Conservation (phyloP, 2,113 vertebrate species). For the Salvator merianae region DNA sequence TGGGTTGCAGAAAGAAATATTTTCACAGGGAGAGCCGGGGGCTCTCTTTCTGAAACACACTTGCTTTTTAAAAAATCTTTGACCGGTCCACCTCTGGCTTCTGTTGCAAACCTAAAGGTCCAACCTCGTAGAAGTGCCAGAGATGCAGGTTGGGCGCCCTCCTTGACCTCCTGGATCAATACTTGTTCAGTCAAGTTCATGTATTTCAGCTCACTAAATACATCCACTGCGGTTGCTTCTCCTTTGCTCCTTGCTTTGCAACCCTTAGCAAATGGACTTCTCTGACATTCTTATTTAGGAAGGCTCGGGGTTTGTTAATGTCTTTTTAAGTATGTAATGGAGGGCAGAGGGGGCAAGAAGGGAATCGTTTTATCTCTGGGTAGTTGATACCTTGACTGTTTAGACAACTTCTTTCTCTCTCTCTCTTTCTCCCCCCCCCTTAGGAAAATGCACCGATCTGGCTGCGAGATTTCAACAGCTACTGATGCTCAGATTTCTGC, state of each 20-base stretch:
- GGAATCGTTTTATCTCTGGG: conserved; percentile 30
- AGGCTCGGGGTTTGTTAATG: not conserved
- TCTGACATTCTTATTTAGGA: conserved; percentile 17
- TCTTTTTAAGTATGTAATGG: conserved; percentile 23
- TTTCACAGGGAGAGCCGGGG: not conserved
- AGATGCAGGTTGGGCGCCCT: not conserved
- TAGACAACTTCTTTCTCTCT: conserved; percentile 38
- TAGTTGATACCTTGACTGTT: conserved; percentile 32
- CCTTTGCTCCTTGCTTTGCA: not conserved
- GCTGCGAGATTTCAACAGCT: conserved; percentile 41
- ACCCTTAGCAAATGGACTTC: conserved; percentile 2
- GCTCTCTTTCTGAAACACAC: not conserved
- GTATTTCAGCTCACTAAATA: conserved; percentile 29
- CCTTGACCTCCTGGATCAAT: conserved; percentile 24
- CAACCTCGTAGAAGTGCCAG: not conserved
- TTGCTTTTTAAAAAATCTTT: not conserved
- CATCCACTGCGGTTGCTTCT: not conserved
- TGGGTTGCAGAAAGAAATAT: not conserved
- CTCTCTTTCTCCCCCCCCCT: conserved; percentile 43
- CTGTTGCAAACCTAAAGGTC: conserved; percentile 21
- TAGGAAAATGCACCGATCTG: conserved; percentile 44
- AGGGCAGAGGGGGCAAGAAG: conserved; percentile 3
- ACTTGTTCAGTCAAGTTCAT: conserved; percentile 26
- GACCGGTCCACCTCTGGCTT: not conserved
- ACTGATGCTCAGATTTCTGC: conserved; percentile 43